Conservation (phyloP, 2,888 invertebrate species). For the Thecocarcelia acutangulata region DNA sequence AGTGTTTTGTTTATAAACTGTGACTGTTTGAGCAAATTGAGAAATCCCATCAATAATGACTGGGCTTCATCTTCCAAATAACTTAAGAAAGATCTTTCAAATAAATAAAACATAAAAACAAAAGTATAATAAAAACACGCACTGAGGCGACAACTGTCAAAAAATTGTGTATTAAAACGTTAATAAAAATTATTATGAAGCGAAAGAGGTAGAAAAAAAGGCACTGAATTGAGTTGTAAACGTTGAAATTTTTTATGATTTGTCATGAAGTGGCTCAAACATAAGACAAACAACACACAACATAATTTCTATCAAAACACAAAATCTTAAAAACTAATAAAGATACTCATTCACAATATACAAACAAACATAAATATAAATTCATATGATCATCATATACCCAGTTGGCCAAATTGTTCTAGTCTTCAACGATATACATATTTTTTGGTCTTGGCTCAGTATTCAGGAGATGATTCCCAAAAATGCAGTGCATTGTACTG, state of each 20-base stretch:
- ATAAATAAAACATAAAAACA: slow-evolving; percentile 13
- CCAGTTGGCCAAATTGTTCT: no score
- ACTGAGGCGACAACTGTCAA: slow-evolving; percentile 61
- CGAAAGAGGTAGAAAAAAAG: slow-evolving; percentile 5
- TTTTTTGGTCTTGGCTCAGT: no score
- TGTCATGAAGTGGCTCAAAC: slow-evolving; percentile 51
- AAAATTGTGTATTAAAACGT: slow-evolving; percentile 15
- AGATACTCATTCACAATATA: no score
- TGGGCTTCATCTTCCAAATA: slow-evolving; percentile 26
- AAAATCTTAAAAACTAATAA: no score
- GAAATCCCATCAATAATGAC: slow-evolving; percentile 66
- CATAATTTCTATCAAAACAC: slow-evolving; percentile 9
- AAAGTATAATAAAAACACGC: slow-evolving; percentile 20
- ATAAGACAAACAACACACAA: slow-evolving; percentile 2
- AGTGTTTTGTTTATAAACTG: slow-evolving; percentile 56
- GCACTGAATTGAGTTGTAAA: slow-evolving; percentile 48
- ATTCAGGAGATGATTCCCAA: no score
- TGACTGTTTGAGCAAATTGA: slow-evolving; percentile 58
- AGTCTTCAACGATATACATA: no score
- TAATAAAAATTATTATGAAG: slow-evolving; percentile 19
- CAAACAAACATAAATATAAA: no score
- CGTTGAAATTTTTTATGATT: slow-evolving; percentile 53
- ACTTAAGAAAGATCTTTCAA: slow-evolving; percentile 9
- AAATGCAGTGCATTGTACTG: no score
- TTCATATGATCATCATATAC: no score